Base-by-base conservation (phyloP, 1,140 invertebrate genomes). In the Pseudomyrmex concolor region DNA sequence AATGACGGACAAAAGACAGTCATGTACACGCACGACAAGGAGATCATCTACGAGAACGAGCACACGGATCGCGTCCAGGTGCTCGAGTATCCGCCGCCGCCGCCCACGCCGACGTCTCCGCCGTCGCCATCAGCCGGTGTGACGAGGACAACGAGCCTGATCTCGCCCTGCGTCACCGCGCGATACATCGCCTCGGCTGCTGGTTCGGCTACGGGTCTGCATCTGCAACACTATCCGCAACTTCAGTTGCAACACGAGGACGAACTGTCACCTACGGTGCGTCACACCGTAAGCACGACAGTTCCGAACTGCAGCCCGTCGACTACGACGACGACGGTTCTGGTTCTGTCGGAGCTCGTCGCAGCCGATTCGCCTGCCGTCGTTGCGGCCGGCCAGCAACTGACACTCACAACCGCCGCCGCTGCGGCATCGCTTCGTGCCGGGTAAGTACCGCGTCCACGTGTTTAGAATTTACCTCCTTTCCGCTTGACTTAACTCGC, bases 1-100 rank as follows among this genome's bases (percentile, higher is more conserved):
- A 97, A 97, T 90, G 97, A 97, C 86, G 97, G 97, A 43, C 97
- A 97, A 90, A 97, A 97, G 90, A 97, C 96, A 0, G 96, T 97
- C 25, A 97, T 97, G 90, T 97, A 97, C 88, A 97, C 97, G 1
- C 94, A 94, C 82, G 94, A 94, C 83, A 94, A 94, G 57, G 94
- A 94, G 87, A 94, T 94, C 78, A 94, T 94, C 25, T 94, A 94
- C 78, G 94, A 94, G 83, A 94, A 92, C 83, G 93, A 94, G 59
- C 70, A 72, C 34, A 93, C 93, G 3, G 94, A 94, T 19, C 82
- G 93, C 10, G 93, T 94, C 0, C 93, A 94, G 12, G 94, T 94
- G 43, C 93, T 94, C 17, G 93, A 94, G 59, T 94, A 94, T 60
- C 94, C 94, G 1, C 94, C 93, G 2, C 93, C 93, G 0, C 92